phyloP scores from a whole-genome alignment of 2,888 invertebrate genomes.

The Iselma pallidipennis region DNA sequence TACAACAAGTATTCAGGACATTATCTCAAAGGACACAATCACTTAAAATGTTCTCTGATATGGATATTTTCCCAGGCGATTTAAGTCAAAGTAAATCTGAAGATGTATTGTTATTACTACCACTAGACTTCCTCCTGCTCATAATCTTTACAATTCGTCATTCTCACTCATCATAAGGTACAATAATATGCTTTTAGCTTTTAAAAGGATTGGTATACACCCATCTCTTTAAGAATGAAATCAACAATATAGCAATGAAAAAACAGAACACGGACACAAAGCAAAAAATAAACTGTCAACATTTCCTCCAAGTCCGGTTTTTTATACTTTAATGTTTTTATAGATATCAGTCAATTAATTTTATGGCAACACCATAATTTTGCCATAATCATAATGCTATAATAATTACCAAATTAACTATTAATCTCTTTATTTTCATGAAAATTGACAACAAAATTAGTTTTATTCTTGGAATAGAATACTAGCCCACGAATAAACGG shows the following conservation, averaged over 20 bases:
- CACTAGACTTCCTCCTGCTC: constrained; percentile 16
- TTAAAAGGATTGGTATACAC: constrained; percentile 14
- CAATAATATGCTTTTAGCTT: constrained; percentile 31
- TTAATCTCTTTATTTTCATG: no score
- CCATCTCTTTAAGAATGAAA: neutral
- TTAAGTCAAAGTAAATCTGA: constrained; percentile 31
- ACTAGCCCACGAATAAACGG: no score
- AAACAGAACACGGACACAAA: constrained; percentile 1
- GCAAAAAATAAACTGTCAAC: neutral
- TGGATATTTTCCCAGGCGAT: constrained; percentile 25
- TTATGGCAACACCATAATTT: neutral
- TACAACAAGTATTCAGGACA: constrained; percentile 3
- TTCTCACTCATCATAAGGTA: constrained; percentile 27
- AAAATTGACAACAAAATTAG: no score
- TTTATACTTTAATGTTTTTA: neutral
- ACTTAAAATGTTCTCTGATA: constrained; percentile 11
- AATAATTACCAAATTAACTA: no score
- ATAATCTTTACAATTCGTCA: constrained; percentile 37
- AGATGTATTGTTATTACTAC: constrained; percentile 41
- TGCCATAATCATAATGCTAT: no score
- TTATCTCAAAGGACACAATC: constrained; percentile 16
- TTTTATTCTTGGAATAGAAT: no score
- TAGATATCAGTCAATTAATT: no score
- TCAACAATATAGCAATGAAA: neutral
- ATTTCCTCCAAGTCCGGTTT: neutral